These are phyloP conservation scores for Typhlomys cinereus DNA, from an alignment of 2,113 vertebrate genomes.

Conservation along the genomic window DNA sequence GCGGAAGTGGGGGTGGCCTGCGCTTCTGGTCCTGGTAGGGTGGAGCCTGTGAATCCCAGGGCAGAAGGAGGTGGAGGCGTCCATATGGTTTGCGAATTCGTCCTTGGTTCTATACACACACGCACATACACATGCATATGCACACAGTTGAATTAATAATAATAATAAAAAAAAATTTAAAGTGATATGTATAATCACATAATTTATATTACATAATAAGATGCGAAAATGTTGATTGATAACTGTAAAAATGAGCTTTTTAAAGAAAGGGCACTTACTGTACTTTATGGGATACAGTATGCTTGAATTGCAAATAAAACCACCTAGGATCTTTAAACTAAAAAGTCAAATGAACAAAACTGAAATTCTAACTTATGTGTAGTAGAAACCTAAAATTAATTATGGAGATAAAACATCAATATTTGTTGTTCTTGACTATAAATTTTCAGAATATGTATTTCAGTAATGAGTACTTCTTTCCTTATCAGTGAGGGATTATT, in stretches of 20 bases:
- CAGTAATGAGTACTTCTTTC: not conserved
- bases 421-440: constrained; percentile 22
- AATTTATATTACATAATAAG: constrained; percentile 13
- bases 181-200: not conserved
- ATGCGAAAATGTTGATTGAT: not conserved
- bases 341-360: not conserved
- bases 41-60: too few species aligned
- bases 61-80: too few species aligned
- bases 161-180: too few species aligned
- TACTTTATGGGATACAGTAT: not conserved
- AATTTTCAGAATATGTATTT: not conserved
- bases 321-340: not conserved
- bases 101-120: too few species aligned
- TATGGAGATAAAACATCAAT: not conserved
- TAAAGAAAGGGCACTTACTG: not conserved
- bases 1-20: too few species aligned
- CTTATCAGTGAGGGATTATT: not conserved
- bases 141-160: too few species aligned
- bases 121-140: too few species aligned
- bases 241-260: not conserved
- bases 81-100: too few species aligned
- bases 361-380: not conserved
- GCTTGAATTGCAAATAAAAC: not conserved
- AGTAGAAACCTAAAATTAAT: constrained; percentile 38
- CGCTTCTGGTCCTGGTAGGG: too few species aligned